Percentiles rank a stretch among this genome's conserved stretches.
Evolutionary conservation across 2,888 invertebrate genomes (phyloP).

Genomic region (Steromphala cineraria): DNA sequence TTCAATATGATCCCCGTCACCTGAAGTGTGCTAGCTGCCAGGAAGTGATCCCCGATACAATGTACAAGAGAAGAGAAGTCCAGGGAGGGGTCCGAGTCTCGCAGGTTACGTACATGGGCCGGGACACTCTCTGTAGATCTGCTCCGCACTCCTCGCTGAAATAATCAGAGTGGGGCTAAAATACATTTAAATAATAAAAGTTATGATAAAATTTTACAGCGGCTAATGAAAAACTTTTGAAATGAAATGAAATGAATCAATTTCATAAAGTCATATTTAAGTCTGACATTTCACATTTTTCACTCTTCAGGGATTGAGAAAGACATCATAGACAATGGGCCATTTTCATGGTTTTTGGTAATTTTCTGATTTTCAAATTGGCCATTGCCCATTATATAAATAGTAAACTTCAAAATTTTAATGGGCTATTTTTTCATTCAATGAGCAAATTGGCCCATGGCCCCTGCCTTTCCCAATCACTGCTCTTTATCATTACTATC

Average conservation of each 20-base stretch:
- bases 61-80: slow-evolving; percentile 85
- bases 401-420: too few species aligned
- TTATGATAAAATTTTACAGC: slow-evolving; percentile 23
- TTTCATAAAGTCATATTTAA: neutral
- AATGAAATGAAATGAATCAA: too few species aligned
- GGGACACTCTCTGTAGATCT: slow-evolving; percentile 90
- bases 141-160: slow-evolving; percentile 86
- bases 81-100: slow-evolving; percentile 84
- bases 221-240: neutral
- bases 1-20: slow-evolving; percentile 1
- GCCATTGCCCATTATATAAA: too few species aligned
- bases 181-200: too few species aligned
- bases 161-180: slow-evolving; percentile 54
- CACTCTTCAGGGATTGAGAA: too few species aligned
- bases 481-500: too few species aligned
- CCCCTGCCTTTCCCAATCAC: too few species aligned
- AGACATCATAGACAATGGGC: too few species aligned
- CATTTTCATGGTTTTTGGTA: too few species aligned
- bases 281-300: neutral
- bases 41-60: slow-evolving; percentile 89
- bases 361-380: too few species aligned
- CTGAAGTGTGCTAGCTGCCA: slow-evolving; percentile 70
- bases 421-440: too few species aligned
- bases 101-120: slow-evolving; percentile 89
- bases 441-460: too few species aligned